Evolutionary conservation across 2,888 invertebrate genomes (phyloP).

Genomic region (Trimorus sp.): DNA sequence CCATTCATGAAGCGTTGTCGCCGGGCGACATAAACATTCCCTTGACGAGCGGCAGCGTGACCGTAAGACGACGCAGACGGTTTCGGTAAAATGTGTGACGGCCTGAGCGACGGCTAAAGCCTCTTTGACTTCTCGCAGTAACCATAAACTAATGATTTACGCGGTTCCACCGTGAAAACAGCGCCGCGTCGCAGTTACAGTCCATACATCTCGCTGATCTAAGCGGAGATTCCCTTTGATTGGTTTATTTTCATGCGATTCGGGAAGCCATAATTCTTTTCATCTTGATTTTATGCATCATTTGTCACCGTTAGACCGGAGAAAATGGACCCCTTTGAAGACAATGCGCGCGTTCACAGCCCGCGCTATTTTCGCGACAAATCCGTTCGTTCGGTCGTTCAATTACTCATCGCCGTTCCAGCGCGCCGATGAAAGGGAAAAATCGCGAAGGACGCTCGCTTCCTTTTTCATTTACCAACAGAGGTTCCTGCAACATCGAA

Average conservation of each 20-base stretch:
- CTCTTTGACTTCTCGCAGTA: conserved; percentile 76
- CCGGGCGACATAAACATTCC: conserved; percentile 56
- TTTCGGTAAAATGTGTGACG: conserved; percentile 79
- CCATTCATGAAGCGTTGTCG: conserved; percentile 49
- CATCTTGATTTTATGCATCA: conserved; percentile 62
- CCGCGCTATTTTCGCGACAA: conserved; percentile 11
- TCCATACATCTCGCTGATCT: conserved; percentile 72
- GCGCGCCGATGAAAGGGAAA: too few species aligned
- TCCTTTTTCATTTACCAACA: too few species aligned
- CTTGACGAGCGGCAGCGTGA: conserved; percentile 63
- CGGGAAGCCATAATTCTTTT: conserved; percentile 63
- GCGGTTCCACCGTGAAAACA: conserved; percentile 68
- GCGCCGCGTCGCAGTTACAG: conserved; percentile 54
- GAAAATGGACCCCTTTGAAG: conserved; percentile 52
- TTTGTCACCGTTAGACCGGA: conserved; percentile 50
- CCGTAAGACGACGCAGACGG: conserved; percentile 69
- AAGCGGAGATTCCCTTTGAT: conserved; percentile 72
- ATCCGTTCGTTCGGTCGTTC: background rate
- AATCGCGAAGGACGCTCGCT: too few species aligned
- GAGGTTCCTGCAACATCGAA: too few species aligned
- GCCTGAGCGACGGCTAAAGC: conserved; percentile 74
- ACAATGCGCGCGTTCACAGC: conserved; percentile 38
- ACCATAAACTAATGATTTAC: conserved; percentile 78
- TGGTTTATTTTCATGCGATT: conserved; percentile 66
- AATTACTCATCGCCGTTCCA: background rate